Evolutionary conservation across 2,888 invertebrate species (phyloP), one percentile per base, ranked within the genome.

Genomic region (Leptogaster cylindrica): DNA sequence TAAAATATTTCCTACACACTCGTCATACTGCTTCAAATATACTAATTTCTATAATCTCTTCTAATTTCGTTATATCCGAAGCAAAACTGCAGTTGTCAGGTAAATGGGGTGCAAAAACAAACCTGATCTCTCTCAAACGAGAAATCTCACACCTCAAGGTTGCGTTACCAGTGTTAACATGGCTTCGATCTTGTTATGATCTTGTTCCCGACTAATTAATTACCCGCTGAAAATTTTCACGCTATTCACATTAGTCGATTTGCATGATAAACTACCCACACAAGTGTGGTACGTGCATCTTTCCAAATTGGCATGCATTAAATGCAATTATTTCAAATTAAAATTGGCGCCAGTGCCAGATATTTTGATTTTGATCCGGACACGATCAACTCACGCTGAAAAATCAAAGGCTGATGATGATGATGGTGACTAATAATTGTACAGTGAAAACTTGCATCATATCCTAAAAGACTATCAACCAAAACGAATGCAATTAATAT

Each of bases 141-240:
- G 58, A 41, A 58, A 58, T 41, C 58, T 12, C 58, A 58, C 58
- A 39, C 58, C 58, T 39, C 46, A 46, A 46, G 46, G 46, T 46
- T 46, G 46, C 46, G 31, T 31, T 44, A 27, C 14, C 44, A 61
- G 41, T 61, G 61, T 63, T 63, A 71, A 72, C 71, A 71, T 69
- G 69, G 70, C 39, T 68, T 67, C 66, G 70, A 72, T 72, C 72
- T 72, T 72, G 71, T 71, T 71, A 66, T 68, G 70, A 72, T 71
- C 71, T 71, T 72, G 72, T 72, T 72, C 72, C 68, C 70, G 68
- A 68, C 71, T 72, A 71, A 72, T 71, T 72, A 72, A 72, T 72
- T 69, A 71, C 68, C 66, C 69, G 69, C 69, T 70, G 70, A 72
- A 72, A 72, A 70, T 71, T 70, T 72, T 72, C 71, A 71, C 72